Evolutionary conservation across 2,113 vertebrate genomes (phyloP).

Genomic region (Todiramphus chloris): DNA sequence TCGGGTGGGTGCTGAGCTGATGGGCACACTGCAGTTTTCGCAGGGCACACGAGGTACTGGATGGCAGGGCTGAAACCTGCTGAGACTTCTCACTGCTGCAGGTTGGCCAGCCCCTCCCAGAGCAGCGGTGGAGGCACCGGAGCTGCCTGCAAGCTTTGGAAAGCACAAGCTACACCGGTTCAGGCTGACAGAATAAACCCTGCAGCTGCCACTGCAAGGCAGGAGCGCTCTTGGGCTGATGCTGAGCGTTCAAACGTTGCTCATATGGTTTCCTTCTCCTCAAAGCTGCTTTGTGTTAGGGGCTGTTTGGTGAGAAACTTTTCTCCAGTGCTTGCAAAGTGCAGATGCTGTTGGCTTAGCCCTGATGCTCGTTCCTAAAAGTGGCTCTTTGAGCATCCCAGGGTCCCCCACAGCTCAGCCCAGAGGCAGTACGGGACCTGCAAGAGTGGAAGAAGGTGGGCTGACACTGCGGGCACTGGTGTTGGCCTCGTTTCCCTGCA

Average conservation of each 20-base stretch:
- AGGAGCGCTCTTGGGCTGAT: not conserved
- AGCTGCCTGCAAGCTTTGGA: not conserved
- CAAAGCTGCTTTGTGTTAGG: not conserved
- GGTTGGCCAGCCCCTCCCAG: not conserved
- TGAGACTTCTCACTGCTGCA: not conserved
- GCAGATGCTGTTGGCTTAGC: not conserved
- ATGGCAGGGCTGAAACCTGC: not conserved
- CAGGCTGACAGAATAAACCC: not conserved
- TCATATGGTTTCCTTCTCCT: not conserved
- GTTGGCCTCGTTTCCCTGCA: not conserved
- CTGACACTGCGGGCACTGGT: rapidly evolving
- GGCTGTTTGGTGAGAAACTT: not conserved
- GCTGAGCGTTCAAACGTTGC: not conserved
- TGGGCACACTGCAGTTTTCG: not conserved
- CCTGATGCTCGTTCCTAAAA: not conserved
- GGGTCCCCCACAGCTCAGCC: not conserved
- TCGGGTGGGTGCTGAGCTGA: not conserved
- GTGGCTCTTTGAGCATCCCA: not conserved
- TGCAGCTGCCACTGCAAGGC: rapidly evolving
- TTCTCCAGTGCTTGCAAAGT: not conserved
- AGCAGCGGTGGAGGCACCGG: not conserved
- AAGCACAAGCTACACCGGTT: not conserved
- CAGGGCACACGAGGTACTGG: rapidly evolving
- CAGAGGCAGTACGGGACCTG: not conserved
- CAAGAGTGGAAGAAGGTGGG: not conserved